A percentile compares a stretch with the other conserved stretches of the same genome.
Conservation (phyloP, 2,888 invertebrate species). For the Apoda limacodes region DNA sequence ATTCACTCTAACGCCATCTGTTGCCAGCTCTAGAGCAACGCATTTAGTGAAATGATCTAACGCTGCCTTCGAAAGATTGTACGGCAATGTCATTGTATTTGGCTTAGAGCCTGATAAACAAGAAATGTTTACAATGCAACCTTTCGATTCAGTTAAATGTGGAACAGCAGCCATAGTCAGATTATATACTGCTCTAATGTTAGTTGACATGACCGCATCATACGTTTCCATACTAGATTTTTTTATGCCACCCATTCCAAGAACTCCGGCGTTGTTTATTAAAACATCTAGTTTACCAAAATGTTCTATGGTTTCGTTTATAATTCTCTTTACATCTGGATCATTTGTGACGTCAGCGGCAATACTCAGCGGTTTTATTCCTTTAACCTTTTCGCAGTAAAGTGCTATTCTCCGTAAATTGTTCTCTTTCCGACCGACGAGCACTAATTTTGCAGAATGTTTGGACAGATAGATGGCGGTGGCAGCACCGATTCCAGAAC, state of each 20-base stretch:
- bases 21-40: slow-evolving; percentile 85
- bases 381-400: slow-evolving; percentile 69
- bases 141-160: slow-evolving; percentile 81
- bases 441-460: slow-evolving; percentile 72
- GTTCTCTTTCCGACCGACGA: slow-evolving; percentile 65
- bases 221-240: slow-evolving; percentile 83
- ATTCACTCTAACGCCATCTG: slow-evolving; percentile 87
- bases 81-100: slow-evolving; percentile 81
- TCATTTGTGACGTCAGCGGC: slow-evolving; percentile 77
- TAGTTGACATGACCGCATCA: slow-evolving; percentile 88
- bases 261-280: slow-evolving; percentile 88
- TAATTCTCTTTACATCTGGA: slow-evolving; percentile 71
- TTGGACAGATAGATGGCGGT: slow-evolving; percentile 76
- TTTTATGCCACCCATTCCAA: slow-evolving; percentile 84
- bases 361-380: slow-evolving; percentile 64
- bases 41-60: slow-evolving; percentile 95
- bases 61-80: slow-evolving; percentile 92
- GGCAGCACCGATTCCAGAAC: slow-evolving; percentile 81
- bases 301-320: slow-evolving; percentile 76
- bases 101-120: slow-evolving; percentile 82
- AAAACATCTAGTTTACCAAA: slow-evolving; percentile 81
- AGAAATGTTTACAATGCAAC: slow-evolving; percentile 91
- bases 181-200: slow-evolving; percentile 83
- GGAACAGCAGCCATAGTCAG: slow-evolving; percentile 88
- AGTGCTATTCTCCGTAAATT: slow-evolving; percentile 44